phyloP scores from a whole-genome alignment of 92 coral and sea anemone species.

The Bergia puertoricense region DNA sequence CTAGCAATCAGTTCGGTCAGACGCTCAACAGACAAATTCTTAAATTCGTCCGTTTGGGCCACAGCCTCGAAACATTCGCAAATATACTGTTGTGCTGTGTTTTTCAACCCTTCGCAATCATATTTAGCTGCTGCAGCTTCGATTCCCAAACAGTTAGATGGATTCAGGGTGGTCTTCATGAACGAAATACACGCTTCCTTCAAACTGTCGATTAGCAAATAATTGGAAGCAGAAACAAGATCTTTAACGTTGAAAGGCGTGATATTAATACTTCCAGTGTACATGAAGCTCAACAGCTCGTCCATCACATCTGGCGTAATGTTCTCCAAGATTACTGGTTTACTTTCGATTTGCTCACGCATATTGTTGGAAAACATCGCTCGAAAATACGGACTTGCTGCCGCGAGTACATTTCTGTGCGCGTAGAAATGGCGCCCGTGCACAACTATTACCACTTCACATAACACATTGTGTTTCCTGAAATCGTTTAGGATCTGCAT shows the following conservation, averaged over 20 bases:
- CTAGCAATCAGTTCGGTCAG: conserved; percentile 75
- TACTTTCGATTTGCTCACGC: conserved; percentile 90
- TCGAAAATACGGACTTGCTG: conserved; percentile 97
- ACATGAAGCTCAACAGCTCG: conserved; percentile 82
- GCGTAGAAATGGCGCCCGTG: conserved; percentile 83
- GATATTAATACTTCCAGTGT: conserved; percentile 93
- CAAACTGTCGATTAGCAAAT: conserved; percentile 88
- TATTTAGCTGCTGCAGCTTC: conserved; percentile 91
- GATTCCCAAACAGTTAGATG: conserved; percentile 97
- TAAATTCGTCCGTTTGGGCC: conserved; percentile 92
- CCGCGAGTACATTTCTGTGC: conserved; percentile 85
- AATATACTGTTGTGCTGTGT: conserved; percentile 82
- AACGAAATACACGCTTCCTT: conserved; percentile 91
- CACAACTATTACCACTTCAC: conserved; percentile 91
- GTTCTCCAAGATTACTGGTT: conserved; percentile 92
- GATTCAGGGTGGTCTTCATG: conserved; percentile 91
- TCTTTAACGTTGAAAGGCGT: conserved; percentile 97
- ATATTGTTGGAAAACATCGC: conserved; percentile 94
- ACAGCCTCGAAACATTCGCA: conserved; percentile 91
- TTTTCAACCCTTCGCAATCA: conserved; percentile 82
- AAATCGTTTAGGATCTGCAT: conserved; percentile 91
- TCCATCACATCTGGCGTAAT: conserved; percentile 92
- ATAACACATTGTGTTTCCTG: conserved; percentile 88
- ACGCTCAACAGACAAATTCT: conserved; percentile 78
- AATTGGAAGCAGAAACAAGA: conserved; percentile 93